phyloP scores from a whole-genome alignment of 2,113 vertebrate species.

The Hypocryptadius cinnamomeus region DNA sequence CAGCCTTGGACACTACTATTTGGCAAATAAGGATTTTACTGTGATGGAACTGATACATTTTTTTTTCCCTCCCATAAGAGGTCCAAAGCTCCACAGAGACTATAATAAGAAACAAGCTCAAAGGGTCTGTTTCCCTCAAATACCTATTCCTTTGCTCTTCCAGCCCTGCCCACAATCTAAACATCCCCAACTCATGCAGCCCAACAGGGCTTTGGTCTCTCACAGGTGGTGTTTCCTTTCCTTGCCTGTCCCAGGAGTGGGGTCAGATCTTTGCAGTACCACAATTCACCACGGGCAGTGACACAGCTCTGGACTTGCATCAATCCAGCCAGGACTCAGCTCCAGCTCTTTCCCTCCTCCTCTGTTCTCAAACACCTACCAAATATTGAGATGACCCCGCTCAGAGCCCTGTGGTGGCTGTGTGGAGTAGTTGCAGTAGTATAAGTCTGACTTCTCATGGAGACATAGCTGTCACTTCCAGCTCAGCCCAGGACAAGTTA shows the following conservation, averaged over 20 bases:
- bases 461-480: not conserved
- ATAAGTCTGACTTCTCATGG: not conserved
- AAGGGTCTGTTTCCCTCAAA: not conserved
- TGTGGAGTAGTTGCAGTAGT: not conserved
- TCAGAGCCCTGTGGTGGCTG: not conserved
- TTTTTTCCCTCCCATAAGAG: not conserved
- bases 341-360: not conserved
- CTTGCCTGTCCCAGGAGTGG: not conserved
- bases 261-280: not conserved
- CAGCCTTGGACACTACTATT: not conserved
- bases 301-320: not conserved
- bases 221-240: not conserved
- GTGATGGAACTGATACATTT: not conserved
- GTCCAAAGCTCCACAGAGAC: not conserved
- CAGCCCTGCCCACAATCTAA: not conserved
- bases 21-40: not conserved
- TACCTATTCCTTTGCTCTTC: not conserved
- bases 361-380: not conserved
- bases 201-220: not conserved
- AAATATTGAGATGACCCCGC: not conserved
- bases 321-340: not conserved
- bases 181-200: not conserved
- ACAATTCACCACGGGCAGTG: not conserved
- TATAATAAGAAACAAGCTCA: not conserved
- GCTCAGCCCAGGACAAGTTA: not conserved